Evolutionary conservation across 2,888 invertebrate species (phyloP), one percentile per base, ranked within the genome.

Genomic region (Gortyna flavago): DNA sequence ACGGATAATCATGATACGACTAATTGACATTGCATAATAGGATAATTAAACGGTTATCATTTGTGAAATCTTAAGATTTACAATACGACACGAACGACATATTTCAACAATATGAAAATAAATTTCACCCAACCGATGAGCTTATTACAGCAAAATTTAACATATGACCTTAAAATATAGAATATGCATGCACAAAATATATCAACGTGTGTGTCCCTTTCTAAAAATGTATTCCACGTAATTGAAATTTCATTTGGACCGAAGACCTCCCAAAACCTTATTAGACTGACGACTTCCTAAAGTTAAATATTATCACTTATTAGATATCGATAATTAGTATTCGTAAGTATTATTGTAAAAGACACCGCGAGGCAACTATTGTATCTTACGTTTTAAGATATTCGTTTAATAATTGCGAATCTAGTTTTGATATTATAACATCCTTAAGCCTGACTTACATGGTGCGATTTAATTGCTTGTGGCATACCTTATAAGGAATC

Each of bases 271-370:
- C 41, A 72, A 77, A 85, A 71, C 7, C 21, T 44, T 75, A 69
- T 78, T 88, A 88, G 84, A 86, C 88, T 88, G 86, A 83, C 44
- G 48, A 70, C 67, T 80, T 72, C 61, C 41, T 65, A 16, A 74
- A 78, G 18, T 62, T 75, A 59, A 61, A n/a, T 57, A 68, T 41
- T 25, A 64, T 35, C 44, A 84, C 21, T 7, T 76, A 65, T 18
- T 80, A 61, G 32, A 75, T 81, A 81, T 84, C 51, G 38, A 64
- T 75, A 85, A n/a, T n/a, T n/a, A 77, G 80, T 84, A 72, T 67
- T 74, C 44, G 62, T 83, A 80, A 87, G 85, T 84, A 80, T 81
- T 87, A 80, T 66, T 73, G 66, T 65, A 76, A 79, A 76, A 78
- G 75, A 83, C 85, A 80, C 61, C 38, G 66, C 62, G 66, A 48